A percentile compares a stretch with the other conserved stretches of the same genome.
phyloP scores from a whole-genome alignment of 92 coral and sea anemone species.

The Paramuricea clavata region DNA sequence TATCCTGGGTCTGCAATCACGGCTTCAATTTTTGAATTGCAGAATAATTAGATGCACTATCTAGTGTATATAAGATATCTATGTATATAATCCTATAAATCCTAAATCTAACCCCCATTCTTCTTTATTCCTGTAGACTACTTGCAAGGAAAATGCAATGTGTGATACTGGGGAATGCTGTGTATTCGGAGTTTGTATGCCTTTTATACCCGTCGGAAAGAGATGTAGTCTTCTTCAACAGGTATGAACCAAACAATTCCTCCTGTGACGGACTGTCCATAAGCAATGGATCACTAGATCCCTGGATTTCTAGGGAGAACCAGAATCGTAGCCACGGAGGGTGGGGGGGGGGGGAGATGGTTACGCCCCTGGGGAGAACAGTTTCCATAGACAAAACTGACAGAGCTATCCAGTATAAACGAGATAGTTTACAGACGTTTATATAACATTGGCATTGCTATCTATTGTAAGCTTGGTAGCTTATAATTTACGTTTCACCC shows the following conservation, averaged over 20 bases:
- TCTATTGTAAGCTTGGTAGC: too few relatives aligned
- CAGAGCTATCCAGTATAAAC: background rate
- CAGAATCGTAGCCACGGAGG: too few relatives aligned
- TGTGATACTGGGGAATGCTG: slow-evolving; percentile 20
- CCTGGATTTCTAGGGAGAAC: background rate
- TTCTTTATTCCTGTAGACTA: background rate
- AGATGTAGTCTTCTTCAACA: background rate
- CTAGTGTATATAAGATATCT: too few relatives aligned
- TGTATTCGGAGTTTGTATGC: background rate
- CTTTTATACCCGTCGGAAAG: slow-evolving; percentile 8
- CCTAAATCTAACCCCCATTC: background rate
- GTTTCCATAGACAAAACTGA: background rate
- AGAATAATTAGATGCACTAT: too few relatives aligned
- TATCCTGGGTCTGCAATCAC: too few relatives aligned
- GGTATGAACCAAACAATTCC: slow-evolving; percentile 27
- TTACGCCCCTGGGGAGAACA: background rate
- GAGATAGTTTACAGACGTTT: background rate
- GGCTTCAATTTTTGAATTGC: too few relatives aligned
- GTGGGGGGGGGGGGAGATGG: too few relatives aligned
- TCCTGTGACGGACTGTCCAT: too few relatives aligned
- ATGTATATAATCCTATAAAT: too few relatives aligned
- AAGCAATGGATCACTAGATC: background rate
- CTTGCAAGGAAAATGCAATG: slow-evolving; percentile 4
- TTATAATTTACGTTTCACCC: too few relatives aligned
- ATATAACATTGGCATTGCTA: background rate